Evolutionary conservation across 2,888 invertebrate species (phyloP), one percentile per base, ranked within the genome.

Genomic region (Microplitis deprimator): DNA sequence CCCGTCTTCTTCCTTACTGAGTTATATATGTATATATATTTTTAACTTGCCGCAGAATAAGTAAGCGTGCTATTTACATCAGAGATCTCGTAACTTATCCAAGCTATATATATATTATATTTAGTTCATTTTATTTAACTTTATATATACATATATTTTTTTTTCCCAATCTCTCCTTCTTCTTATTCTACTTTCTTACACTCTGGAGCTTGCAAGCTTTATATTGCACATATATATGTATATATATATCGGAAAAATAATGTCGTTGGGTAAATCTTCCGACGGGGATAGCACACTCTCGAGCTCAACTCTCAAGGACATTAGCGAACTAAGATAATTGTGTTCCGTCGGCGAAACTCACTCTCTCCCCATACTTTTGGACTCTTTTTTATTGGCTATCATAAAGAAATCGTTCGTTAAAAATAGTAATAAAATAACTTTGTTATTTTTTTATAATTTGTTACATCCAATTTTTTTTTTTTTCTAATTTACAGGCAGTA

Each of bases 51-150:
- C 86, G 81, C 81, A 83, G 83, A 87, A 88, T 89, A 88, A 88
- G 85, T 87, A 87, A 88, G 87, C 86, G 87, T 86, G 86, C 87
- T 88, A 89, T 89, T 88, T 88, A 88, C 88, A 89, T 89, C 86
- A 86, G 87, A 86, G 87, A 87, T 89, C 87, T 87, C 83, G 83
- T 88, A 87, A 89, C 84, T 88, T 88, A 88, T 88, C 85, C 85
- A 80, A 77, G 77, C 78, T 74, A 67, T 73, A 62, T 70, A 65
- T 71, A 69, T 76, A 39, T 69, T 40, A 59, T 78, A 79, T 50
- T 50, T 68, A 62, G 61, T 41, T 61, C 75, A 40, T 61, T 29
- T 29, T 29, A 29, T 29, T 29, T 29, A 29, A 29, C 29, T 29
- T 29, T 29, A 70, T 59, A 29, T 69, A 68, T 69, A 77, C 73